A percentile compares a stretch with the other conserved stretches of the same genome.
Evolutionary conservation across 2,113 vertebrate genomes (phyloP).

Genomic region (Phaethornis superciliosus): DNA sequence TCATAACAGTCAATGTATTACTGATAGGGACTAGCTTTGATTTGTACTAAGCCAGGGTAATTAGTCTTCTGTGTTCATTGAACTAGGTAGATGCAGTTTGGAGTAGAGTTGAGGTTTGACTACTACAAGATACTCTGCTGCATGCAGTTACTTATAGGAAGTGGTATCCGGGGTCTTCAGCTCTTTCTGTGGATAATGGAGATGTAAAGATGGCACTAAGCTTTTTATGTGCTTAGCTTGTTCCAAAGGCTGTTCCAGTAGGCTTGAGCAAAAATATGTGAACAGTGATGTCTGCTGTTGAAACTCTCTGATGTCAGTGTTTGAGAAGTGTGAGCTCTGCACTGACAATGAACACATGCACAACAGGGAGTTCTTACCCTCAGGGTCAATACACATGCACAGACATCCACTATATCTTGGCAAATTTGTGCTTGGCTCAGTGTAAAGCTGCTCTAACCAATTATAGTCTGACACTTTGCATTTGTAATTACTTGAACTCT

Average conservation of each 20-base stretch:
- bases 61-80: neutral
- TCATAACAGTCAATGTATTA: neutral
- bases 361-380: rapidly evolving
- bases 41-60: neutral
- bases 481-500: neutral
- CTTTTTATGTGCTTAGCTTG: neutral
- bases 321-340: neutral
- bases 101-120: neutral
- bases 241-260: neutral
- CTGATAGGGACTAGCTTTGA: neutral
- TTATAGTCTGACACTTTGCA: neutral
- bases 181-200: neutral
- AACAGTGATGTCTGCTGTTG: neutral
- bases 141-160: neutral
- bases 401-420: neutral
- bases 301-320: no score
- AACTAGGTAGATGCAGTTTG: neutral
- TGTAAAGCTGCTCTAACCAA: neutral
- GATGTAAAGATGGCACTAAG: neutral
- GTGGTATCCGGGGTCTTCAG: neutral
- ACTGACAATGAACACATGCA: no score
- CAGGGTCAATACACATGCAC: rapidly evolving
- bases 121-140: neutral
- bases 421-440: neutral
- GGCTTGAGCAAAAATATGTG: rapidly evolving